Evolutionary conservation across 2,888 invertebrate genomes (phyloP).

Genomic region (Callosobruchus maculatus): DNA sequence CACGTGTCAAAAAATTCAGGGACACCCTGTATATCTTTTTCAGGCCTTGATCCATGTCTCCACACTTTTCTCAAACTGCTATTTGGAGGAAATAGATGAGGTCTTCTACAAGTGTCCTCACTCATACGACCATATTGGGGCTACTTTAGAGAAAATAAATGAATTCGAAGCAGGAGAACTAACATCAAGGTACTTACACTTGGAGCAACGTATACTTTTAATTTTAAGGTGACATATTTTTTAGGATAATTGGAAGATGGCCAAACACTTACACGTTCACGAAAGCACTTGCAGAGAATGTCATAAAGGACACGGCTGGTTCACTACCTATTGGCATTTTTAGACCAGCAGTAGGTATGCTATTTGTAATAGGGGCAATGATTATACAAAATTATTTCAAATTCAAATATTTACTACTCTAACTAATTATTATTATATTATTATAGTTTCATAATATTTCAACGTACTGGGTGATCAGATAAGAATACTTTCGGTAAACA

Average conservation of each 20-base stretch:
- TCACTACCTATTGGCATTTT: conserved; percentile 72
- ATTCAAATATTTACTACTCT: no score
- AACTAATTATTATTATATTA: no score
- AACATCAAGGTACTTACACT: conserved; percentile 49
- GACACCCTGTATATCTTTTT: not conserved
- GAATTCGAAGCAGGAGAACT: conserved; percentile 31
- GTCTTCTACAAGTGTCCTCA: conserved; percentile 62
- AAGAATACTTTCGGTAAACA: no score
- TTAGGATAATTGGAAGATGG: conserved; percentile 60
- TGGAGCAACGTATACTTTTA: not conserved
- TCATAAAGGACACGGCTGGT: conserved; percentile 57
- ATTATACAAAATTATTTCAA: no score
- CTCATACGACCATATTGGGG: conserved; percentile 48
- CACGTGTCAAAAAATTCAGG: no score
- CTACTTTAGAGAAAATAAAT: conserved; percentile 47
- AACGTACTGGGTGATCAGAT: no score
- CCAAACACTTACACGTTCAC: conserved; percentile 88
- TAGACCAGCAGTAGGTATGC: conserved; percentile 72
- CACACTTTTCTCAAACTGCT: conserved; percentile 78
- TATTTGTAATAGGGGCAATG: not conserved
- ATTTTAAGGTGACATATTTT: conserved; percentile 25
- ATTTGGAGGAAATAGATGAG: conserved; percentile 61
- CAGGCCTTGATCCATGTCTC: conserved; percentile 74
- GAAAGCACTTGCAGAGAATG: conserved; percentile 77
- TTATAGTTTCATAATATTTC: no score